Evolutionary conservation across 2,797 vertebrate genomes (phyloP).

Genomic region (Pseudomugil tenellus): DNA sequence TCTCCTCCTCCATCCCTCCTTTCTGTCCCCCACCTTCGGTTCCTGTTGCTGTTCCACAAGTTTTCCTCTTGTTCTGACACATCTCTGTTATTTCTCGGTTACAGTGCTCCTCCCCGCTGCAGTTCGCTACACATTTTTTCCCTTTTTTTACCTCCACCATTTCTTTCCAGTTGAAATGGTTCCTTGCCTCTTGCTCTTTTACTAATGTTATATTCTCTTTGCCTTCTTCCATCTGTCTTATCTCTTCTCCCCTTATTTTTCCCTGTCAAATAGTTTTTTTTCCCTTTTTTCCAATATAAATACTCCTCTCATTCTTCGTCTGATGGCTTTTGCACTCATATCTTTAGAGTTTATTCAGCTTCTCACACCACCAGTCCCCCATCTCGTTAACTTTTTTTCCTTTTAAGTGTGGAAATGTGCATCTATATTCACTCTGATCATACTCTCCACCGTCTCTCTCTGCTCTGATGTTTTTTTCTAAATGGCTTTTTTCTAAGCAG

Average conservation of each 20-base stretch:
- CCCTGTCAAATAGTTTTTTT: background rate
- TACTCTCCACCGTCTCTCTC: fast-evolving
- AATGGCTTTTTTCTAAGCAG: background rate
- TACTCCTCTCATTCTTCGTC: background rate
- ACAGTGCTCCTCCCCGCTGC: background rate
- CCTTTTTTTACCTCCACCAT: background rate
- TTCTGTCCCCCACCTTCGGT: background rate
- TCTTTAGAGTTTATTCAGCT: background rate
- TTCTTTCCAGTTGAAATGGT: background rate
- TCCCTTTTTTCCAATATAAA: background rate
- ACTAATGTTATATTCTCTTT: background rate
- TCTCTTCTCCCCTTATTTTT: background rate
- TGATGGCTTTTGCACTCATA: background rate
- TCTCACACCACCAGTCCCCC: background rate
- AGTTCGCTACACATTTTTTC: background rate
- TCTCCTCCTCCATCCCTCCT: slow-evolving; percentile 35
- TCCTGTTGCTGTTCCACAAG: background rate
- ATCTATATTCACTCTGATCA: slow-evolving; percentile 1
- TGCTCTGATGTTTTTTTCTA: background rate
- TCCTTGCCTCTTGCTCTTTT: background rate
- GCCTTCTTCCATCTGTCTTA: background rate
- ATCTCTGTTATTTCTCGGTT: background rate
- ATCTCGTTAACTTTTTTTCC: background rate
- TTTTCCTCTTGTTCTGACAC: slow-evolving; percentile 1
- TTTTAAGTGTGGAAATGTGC: background rate